phyloP scores from a whole-genome alignment of 35 echinoderm and acorn worm genomes.

The Heliocidaris tuberculata region DNA sequence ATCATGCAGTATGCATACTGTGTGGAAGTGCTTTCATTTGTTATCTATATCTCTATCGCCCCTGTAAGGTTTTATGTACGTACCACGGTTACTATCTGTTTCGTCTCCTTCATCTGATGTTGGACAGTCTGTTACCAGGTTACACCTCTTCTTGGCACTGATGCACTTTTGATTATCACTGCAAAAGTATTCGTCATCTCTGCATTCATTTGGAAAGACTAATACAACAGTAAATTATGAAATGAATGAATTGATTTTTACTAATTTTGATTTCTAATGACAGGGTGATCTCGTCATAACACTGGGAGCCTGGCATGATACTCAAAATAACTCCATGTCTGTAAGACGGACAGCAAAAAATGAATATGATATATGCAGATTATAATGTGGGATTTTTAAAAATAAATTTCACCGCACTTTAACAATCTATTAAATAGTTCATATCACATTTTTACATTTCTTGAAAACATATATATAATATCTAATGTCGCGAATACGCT shows the following conservation, averaged over 20 bases:
- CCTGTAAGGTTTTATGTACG: not conserved
- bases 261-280: not conserved
- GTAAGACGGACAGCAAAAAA: not conserved
- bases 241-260: not conserved
- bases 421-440: too few relatives aligned
- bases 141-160: not conserved
- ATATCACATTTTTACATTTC: too few relatives aligned
- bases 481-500: too few relatives aligned
- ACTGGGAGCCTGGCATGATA: not conserved
- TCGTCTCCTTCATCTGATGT: not conserved
- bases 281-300: not conserved
- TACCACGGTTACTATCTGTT: not conserved
- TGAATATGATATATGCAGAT: too few relatives aligned
- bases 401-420: too few relatives aligned
- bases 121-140: constrained; percentile 22
- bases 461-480: too few relatives aligned
- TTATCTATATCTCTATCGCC: too few relatives aligned
- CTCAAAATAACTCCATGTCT: not conserved
- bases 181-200: not conserved
- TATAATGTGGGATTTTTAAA: too few relatives aligned
- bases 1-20: too few relatives aligned
- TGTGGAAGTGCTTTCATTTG: too few relatives aligned
- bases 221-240: not conserved
- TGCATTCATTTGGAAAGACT: constrained; percentile 14
- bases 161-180: not conserved